Percentiles rank a stretch among this genome's conserved stretches.
These are phyloP conservation scores for Platichthys flesus DNA, from an alignment of 2,113 vertebrate genomes.

Conservation along the genomic window DNA sequence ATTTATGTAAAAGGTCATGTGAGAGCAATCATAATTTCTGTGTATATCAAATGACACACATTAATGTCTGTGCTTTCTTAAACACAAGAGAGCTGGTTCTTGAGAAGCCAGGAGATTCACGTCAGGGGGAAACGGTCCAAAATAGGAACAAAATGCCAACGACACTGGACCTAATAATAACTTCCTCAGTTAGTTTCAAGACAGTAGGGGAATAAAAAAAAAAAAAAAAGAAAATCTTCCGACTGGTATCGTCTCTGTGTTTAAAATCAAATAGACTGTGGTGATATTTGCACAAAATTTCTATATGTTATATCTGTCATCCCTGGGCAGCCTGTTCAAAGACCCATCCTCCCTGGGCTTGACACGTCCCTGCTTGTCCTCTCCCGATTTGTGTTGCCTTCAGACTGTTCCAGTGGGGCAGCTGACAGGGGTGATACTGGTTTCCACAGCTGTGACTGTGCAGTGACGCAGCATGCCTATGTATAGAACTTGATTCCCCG, in stretches of 20 bases:
- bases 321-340: conserved; percentile 60
- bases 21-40: conserved; percentile 77
- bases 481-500: conserved; percentile 77
- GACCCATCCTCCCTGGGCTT: conserved; percentile 62
- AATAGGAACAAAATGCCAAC: conserved; percentile 55
- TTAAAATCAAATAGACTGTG: conserved; percentile 75
- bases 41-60: conserved; percentile 75
- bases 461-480: conserved; percentile 82
- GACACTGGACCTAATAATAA: conserved; percentile 60
- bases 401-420: conserved; percentile 68
- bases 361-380: conserved; percentile 70
- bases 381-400: conserved; percentile 73
- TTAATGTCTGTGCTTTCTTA: conserved; percentile 77
- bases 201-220: conserved; percentile 14
- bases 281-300: conserved; percentile 78
- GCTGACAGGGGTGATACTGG: conserved; percentile 71
- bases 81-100: conserved; percentile 64
- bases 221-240: conserved; percentile 40
- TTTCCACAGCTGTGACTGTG: conserved; percentile 82
- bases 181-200: conserved; percentile 60
- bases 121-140: conserved; percentile 53
- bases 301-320: conserved; percentile 70
- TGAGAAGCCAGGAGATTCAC: conserved; percentile 52
- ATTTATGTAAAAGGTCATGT: conserved; percentile 79
- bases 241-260: conserved; percentile 73